Evolutionary conservation across 2,113 vertebrate genomes (phyloP).

Genomic region (Callospermophilus lateralis): DNA sequence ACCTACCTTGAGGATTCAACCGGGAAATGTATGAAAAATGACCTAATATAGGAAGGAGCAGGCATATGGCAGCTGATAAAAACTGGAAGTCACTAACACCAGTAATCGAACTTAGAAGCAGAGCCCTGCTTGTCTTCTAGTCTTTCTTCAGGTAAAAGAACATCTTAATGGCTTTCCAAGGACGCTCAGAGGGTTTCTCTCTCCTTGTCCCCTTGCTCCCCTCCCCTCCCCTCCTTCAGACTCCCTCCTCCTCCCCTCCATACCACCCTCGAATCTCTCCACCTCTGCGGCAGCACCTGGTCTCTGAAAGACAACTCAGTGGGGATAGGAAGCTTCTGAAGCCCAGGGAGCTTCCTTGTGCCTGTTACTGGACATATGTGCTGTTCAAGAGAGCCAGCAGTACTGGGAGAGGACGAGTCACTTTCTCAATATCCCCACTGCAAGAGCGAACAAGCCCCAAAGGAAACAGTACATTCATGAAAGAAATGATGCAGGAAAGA

Average conservation of each 20-base stretch:
- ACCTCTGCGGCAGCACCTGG: not conserved
- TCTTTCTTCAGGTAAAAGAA: conserved; percentile 31
- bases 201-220: not conserved
- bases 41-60: not conserved
- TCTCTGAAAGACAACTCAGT: not conserved
- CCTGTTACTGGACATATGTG: not conserved
- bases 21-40: not conserved
- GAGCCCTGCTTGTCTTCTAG: not conserved
- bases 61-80: not conserved
- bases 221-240: not conserved
- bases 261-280: not conserved
- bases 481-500: not conserved
- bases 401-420: not conserved
- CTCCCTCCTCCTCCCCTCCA: not conserved
- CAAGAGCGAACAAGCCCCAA: not conserved
- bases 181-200: not conserved
- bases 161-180: not conserved
- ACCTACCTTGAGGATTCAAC: not conserved
- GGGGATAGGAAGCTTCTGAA: not conserved
- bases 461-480: not conserved
- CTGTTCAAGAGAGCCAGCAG: not conserved
- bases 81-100: not conserved
- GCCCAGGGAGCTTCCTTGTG: not conserved
- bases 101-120: not conserved
- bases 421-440: not conserved